Conservation (phyloP, 2,888 invertebrate species). For the Ectemnius continuus region DNA sequence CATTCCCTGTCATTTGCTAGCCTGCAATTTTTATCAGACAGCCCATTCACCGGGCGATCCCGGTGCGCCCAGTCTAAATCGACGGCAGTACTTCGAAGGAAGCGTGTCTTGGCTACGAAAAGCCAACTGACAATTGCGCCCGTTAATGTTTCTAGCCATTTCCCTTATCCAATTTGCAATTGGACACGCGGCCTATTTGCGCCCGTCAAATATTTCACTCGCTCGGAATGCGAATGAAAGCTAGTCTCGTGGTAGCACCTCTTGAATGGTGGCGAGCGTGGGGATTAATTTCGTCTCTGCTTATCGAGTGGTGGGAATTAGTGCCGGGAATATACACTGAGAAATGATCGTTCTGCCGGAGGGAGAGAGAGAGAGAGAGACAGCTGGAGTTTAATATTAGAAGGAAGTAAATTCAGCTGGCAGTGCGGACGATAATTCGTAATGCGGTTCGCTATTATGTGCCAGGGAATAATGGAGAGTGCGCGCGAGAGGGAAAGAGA, state of each 20-base stretch:
- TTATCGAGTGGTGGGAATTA: no score
- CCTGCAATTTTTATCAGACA: constrained; percentile 7
- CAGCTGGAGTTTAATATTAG: constrained; percentile 14
- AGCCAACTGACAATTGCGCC: no score
- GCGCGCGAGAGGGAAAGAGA: background rate
- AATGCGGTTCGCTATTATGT: constrained; percentile 11
- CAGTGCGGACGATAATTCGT: constrained; percentile 1
- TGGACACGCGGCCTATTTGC: background rate
- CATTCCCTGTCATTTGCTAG: background rate
- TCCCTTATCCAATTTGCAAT: background rate
- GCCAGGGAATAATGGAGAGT: background rate
- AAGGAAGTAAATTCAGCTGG: constrained; percentile 2
- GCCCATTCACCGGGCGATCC: constrained; percentile 18
- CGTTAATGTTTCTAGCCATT: background rate
- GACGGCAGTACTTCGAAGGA: constrained; percentile 8
- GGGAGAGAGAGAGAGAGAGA: no score
- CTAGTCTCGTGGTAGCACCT: no score
- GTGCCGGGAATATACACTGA: no score
- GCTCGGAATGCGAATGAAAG: no score
- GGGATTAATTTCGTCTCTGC: no score
- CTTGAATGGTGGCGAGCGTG: no score
- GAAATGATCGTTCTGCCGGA: no score
- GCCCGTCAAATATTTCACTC: no score
- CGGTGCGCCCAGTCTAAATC: constrained; percentile 23
- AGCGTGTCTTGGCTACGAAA: background rate